Base-by-base conservation (phyloP, 2,113 vertebrate genomes). In the Stercorarius parasiticus region DNA sequence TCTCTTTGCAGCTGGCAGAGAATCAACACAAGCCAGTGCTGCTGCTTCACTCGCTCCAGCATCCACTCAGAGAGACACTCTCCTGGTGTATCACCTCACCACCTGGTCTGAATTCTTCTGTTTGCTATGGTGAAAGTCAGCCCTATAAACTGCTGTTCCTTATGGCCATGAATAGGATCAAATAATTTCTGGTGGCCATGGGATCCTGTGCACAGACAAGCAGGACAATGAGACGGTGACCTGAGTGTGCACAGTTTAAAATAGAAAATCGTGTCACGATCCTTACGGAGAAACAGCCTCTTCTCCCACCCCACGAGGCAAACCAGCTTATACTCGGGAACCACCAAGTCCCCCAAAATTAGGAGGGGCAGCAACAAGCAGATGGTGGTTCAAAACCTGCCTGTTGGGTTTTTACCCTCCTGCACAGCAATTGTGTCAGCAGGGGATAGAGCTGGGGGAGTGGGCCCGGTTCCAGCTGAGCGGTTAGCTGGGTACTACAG, bases 221-320 rank as follows among this genome's bases (percentile, higher is more conserved):
- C 42, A 69, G 85, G 69, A 80, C 42, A 62, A 56, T 0, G n/a
- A 81, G 82, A 36, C 5, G 36, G 56, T 0, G 1, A 40, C 58
- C 67, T 18, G 10, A 72, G 47, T 0, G 20, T 18, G 47, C 25
- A 20, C 5, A n/a, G 43, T 40, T 71, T 66, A 53, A 80, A 56
- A 23, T 0, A 36, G 55, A 69, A 77, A 64, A 61, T 8, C 3
- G 3, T 9, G 29, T 47, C 59, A 32, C 0, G 0, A 19, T 52
- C 40, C 58, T 70, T 11, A 1, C 16, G 45, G 66, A 90, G 30
- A 79, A 86, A 66, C 40, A 67, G 13, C 34, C 34, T 69, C 45
- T 90, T 61, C 55, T 42, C 15, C 70, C 61, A 43, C 15, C 59
- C 5, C 19, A 21, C 1, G 1, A 4, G 73, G 29, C 40, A 32